A percentile compares a stretch with the other conserved stretches of the same genome.
These are phyloP conservation scores for Motacilla alba DNA, from an alignment of 2,113 vertebrate species.

Conservation along the genomic window DNA sequence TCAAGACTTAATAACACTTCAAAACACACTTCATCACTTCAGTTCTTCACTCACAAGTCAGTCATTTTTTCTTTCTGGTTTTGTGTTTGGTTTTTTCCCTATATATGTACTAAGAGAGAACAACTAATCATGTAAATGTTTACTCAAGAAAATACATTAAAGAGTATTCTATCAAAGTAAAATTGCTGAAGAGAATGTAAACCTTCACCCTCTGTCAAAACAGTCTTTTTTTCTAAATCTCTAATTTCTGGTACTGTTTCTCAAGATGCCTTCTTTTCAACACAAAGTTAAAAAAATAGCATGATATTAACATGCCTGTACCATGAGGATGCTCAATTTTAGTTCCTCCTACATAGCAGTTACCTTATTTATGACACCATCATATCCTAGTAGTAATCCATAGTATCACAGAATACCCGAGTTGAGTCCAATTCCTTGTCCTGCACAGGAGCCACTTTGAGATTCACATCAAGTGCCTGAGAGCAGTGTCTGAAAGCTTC, in stretches of 20 bases:
- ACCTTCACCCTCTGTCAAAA: neutral
- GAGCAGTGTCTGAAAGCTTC: neutral
- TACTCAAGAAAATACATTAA: neutral
- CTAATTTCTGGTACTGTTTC: neutral
- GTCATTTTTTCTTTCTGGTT: accelerated
- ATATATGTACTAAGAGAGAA: neutral
- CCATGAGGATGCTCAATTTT: neutral
- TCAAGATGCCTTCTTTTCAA: neutral
- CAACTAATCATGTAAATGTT: neutral
- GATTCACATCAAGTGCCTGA: neutral
- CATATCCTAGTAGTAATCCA: neutral
- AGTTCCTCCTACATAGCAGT: neutral
- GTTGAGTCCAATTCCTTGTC: neutral
- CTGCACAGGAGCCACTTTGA: neutral
- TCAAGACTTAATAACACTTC: neutral
- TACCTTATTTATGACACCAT: neutral
- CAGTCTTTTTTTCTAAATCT: neutral
- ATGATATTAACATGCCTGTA: neutral
- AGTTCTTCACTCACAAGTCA: neutral
- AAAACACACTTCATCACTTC: neutral
- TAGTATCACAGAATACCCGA: neutral
- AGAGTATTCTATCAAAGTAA: neutral
- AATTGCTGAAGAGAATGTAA: neutral
- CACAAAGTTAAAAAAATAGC: neutral
- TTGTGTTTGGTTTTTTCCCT: neutral